Evolutionary conservation across 2,888 invertebrate genomes (phyloP), one percentile per base, ranked within the genome.

Genomic region (Amblyjoppa proteus): DNA sequence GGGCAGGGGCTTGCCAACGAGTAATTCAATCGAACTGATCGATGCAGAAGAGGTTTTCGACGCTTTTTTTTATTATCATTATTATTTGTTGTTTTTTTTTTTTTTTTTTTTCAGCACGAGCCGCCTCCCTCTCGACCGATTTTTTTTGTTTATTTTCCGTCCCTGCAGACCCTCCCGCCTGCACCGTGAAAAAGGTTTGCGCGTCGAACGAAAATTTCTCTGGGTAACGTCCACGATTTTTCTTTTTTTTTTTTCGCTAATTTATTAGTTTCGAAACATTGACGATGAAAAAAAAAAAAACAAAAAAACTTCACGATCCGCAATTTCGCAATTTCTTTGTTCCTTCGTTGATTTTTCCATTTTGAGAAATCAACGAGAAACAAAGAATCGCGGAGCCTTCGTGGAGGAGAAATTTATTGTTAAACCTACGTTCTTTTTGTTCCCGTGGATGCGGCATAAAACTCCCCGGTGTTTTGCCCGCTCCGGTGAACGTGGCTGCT

Each of bases 21-120:
- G 91, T 93, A 92, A 93, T 93, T 92, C 92, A 93, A 93, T 93
- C 90, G 91, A 91, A 91, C 89, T 90, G 91, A 92, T 93, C 92
- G 92, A 92, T 91, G 90, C 88, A 86, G 87, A 89, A 89, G 81
- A 85, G 88, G 89, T 91, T 91, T 92, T 88, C 80, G 71, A 71
- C 86, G 87, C 78, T 81, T 87, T 87, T 83, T 81, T 71, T 84
- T 81, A 74, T 66, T 83, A 83, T 88, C 49, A n/a, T 25, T 45
- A 51, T 64, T 73, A 25, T 81, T 74, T 64, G 64, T 20, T 20
- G 20, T 20, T 20, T 20, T 74, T 64, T 75, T 81, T 51, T 20
- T 20, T 20, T 74, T 64, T 75, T 81, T 51, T 74, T 56, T 56
- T 56, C 25, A 25, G 41, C n/a, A 56, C 49, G 41, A 41, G 41